A percentile compares a stretch with the other conserved stretches of the same genome.
These are phyloP conservation scores for Netelia virgata DNA, from an alignment of 2,888 invertebrate genomes.

Conservation along the genomic window DNA sequence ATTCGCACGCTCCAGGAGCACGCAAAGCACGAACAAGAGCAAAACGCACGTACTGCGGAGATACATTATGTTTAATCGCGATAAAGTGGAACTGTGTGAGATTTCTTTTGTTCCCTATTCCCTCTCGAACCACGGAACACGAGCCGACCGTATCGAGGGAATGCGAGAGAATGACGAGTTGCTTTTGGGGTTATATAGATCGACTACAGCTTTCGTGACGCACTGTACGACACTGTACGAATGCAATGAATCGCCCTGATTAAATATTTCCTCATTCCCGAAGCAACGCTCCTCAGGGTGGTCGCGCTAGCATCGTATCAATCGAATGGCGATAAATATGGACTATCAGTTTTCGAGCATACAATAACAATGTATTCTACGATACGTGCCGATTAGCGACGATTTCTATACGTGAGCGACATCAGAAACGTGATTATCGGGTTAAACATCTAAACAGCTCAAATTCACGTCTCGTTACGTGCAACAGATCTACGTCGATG, in stretches of 20 bases:
- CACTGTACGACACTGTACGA: conserved; percentile 18
- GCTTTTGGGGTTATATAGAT: background rate
- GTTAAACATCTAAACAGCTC: too few species aligned
- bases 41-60: background rate
- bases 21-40: conserved; percentile 19
- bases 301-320: conserved; percentile 13
- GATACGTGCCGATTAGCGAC: too few species aligned
- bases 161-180: conserved; percentile 16
- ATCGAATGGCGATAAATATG: background rate
- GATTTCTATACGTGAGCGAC: too few species aligned
- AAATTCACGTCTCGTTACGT: too few species aligned
- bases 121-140: background rate
- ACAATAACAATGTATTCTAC: too few species aligned
- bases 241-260: conserved; percentile 20
- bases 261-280: background rate
- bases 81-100: background rate
- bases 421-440: too few species aligned
- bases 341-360: too few species aligned
- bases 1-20: conserved; percentile 6
- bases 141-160: background rate
- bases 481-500: too few species aligned
- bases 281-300: background rate
- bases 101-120: background rate
- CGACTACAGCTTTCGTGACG: background rate
- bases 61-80: conserved; percentile 23